Evolutionary conservation across 2,113 vertebrate species (phyloP).

Genomic region (Podocnemis expansa): DNA sequence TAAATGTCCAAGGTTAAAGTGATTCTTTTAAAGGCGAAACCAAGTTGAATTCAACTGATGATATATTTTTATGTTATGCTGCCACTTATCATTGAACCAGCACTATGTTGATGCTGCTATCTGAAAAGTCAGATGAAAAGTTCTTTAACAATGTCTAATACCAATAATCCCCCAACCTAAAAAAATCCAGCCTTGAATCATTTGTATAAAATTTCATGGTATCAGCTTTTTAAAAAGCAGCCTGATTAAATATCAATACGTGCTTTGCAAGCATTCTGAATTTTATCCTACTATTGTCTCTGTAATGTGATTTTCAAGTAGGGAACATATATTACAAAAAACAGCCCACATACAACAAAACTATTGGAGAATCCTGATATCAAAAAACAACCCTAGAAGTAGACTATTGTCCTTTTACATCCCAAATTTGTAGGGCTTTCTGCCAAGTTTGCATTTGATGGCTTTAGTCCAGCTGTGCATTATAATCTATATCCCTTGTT

Average conservation of each 20-base stretch:
- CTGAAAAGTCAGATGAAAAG: conserved; percentile 10
- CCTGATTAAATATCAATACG: conserved; percentile 69
- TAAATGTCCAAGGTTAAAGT: conserved; percentile 16
- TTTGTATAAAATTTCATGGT: conserved; percentile 56
- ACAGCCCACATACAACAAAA: conserved; percentile 28
- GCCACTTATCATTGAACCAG: conserved; percentile 33
- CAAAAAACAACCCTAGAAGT: conserved; percentile 24
- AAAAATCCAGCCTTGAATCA: not conserved
- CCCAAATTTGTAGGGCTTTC: conserved; percentile 23
- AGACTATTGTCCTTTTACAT: conserved; percentile 3
- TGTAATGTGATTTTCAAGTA: conserved; percentile 49
- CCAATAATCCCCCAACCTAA: not conserved
- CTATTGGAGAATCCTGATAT: not conserved
- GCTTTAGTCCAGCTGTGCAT: conserved; percentile 6
- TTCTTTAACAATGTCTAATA: conserved; percentile 14
- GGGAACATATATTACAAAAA: conserved; percentile 47
- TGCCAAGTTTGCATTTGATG: conserved; percentile 45
- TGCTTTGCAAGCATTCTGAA: conserved; percentile 62
- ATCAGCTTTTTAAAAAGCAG: conserved; percentile 58
- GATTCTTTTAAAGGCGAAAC: conserved; percentile 34
- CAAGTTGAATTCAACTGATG: conserved; percentile 22
- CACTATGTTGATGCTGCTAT: conserved; percentile 16
- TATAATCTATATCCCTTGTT: conserved; percentile 39
- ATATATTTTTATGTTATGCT: conserved; percentile 2
- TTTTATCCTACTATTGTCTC: conserved; percentile 44